phyloP scores from a whole-genome alignment of 2,113 vertebrate genomes.

The Pica pica region DNA sequence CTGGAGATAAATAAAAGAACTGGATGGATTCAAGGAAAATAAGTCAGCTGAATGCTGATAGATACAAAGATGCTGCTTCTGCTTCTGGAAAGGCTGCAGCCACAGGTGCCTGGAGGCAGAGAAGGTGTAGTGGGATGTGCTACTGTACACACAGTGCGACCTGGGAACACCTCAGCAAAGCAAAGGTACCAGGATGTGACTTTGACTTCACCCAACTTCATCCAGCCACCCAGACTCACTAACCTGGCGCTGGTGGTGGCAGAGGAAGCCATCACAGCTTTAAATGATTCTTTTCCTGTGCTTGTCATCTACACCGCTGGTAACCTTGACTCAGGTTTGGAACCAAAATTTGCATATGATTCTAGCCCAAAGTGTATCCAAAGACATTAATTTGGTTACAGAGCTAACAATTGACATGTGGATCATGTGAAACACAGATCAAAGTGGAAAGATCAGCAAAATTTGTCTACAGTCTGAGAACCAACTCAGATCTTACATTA shows the following conservation, averaged over 20 bases:
- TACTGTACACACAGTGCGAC: rapidly evolving
- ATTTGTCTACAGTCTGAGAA: background rate
- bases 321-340: background rate
- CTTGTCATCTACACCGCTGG: background rate
- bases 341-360: background rate
- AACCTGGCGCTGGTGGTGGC: background rate
- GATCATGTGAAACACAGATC: background rate
- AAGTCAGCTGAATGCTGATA: background rate
- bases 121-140: background rate
- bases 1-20: background rate
- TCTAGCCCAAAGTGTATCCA: background rate
- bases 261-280: background rate
- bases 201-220: background rate
- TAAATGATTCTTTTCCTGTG: background rate
- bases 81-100: background rate
- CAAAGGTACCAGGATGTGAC: rapidly evolving
- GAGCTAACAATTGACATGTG: background rate
- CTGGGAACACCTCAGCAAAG: background rate
- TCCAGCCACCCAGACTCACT: background rate
- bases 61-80: background rate
- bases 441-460: background rate
- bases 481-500: background rate
- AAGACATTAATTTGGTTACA: background rate
- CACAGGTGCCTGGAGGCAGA: background rate
- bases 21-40: background rate